Base-by-base conservation (phyloP, 2,113 vertebrate species). In the Larimichthys crocea region DNA sequence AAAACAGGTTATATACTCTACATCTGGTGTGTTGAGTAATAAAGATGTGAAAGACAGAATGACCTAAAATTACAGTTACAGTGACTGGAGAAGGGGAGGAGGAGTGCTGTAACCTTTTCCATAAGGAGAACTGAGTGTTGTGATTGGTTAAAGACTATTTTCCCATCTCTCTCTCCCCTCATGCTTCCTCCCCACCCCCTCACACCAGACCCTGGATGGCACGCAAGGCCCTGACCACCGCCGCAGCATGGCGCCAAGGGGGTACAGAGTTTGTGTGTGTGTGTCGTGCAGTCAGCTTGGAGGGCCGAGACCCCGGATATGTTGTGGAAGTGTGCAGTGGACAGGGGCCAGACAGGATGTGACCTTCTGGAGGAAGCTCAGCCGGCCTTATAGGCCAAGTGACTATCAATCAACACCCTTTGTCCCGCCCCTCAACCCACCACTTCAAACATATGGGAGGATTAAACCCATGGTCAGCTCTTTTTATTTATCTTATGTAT, bases 271-370 rank as follows among this genome's bases (percentile, higher is more conserved):
- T 22, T 73, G 80, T 62, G 67, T 79, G 52, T 40, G 35, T 78
- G 72, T 63, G 76, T 70, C 49, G 24, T 52, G 52, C 35, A 71
- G 80, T 52, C 68, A 46, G 63, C 77, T 85, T 74, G 64, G 70
- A 88, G 86, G 88, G 86, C 89, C 49, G 65, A 84, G 90, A 91
- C 91, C 91, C 92, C 89, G 93, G 92, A 94, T 92, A 94, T 94
- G 94, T 94, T 93, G 84, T 92, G 92, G 91, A 94, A 93, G 94
- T 94, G 95, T 95, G 92, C 74, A 89, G 93, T 94, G 94, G 94
- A 94, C 92, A 94, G 88, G 85, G 94, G 93, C 88, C 94, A 95
- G 93, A 95, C 93, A 93, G 92, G 92, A 95, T 83, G 82, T 94
- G 94, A 95, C 94, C 95, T 79, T 80, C 67, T 76, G 86, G 89